Conservation (phyloP, 2,888 invertebrate genomes). For the Protodeltote pygarga region DNA sequence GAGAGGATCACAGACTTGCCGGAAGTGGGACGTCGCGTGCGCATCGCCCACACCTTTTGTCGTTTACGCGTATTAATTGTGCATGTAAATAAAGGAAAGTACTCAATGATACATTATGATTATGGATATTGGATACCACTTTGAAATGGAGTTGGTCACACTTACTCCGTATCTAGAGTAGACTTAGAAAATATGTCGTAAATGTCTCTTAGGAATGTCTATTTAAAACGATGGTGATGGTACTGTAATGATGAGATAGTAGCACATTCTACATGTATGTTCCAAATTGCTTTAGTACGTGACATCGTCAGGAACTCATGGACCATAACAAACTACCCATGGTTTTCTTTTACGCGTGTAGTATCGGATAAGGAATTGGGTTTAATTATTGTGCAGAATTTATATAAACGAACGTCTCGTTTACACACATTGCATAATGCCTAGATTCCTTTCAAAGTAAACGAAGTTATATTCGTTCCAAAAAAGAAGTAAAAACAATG, state of each 20-base stretch:
- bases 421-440: slow-evolving; percentile 1
- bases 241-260: slow-evolving; percentile 40
- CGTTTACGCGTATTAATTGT: slow-evolving; percentile 49
- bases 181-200: slow-evolving; percentile 14
- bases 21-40: slow-evolving; percentile 69
- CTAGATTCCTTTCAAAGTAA: too few relatives aligned
- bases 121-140: neutral
- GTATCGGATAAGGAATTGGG: slow-evolving; percentile 9
- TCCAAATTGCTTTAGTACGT: slow-evolving; percentile 67
- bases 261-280: slow-evolving; percentile 53
- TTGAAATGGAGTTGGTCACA: slow-evolving; percentile 6
- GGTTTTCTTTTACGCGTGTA: slow-evolving; percentile 60
- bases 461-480: too few relatives aligned
- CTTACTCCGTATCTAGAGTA: too few relatives aligned
- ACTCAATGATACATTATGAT: slow-evolving; percentile 26
- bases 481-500: slow-evolving; percentile 6
- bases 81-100: slow-evolving; percentile 63
- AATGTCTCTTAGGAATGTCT: slow-evolving; percentile 19
- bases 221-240: slow-evolving; percentile 16
- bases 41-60: slow-evolving; percentile 53
- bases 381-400: slow-evolving; percentile 8
- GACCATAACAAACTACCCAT: slow-evolving; percentile 53
- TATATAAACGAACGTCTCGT: neutral
- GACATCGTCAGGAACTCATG: slow-evolving; percentile 68
- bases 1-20: slow-evolving; percentile 64